phyloP scores from a whole-genome alignment of 2,888 invertebrate genomes.

The Troilus luridus region DNA sequence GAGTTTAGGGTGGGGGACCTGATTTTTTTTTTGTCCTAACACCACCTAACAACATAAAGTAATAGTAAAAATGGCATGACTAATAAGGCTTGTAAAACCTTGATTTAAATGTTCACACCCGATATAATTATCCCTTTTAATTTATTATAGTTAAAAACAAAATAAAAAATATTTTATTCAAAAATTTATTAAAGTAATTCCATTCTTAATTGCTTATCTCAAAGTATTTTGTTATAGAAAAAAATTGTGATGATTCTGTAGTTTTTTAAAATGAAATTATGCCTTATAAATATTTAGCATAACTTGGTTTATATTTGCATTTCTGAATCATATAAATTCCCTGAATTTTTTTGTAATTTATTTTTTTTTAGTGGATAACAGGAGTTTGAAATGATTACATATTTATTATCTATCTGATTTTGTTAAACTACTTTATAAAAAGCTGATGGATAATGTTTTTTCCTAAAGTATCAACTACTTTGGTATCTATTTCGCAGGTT shows the following conservation, averaged over 20 bases:
- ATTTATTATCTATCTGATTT: background rate
- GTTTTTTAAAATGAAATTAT: background rate
- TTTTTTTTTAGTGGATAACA: background rate
- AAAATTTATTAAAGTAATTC: background rate
- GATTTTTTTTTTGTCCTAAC: background rate
- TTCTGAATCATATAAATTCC: background rate
- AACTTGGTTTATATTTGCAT: background rate
- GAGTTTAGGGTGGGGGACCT: background rate
- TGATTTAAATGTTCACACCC: background rate
- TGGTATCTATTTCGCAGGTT: too few relatives aligned
- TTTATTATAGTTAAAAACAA: background rate
- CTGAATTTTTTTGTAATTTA: too few relatives aligned
- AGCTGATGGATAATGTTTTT: background rate
- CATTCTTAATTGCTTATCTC: background rate
- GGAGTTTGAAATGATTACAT: background rate
- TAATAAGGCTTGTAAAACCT: background rate
- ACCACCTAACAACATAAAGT: background rate
- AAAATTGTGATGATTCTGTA: background rate
- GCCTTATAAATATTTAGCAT: background rate
- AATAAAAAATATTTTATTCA: background rate
- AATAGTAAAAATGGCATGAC: background rate
- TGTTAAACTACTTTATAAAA: background rate
- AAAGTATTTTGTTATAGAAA: background rate
- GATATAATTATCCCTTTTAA: background rate
- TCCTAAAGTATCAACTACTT: background rate